Base-by-base conservation (phyloP, 2,113 vertebrate species). In the Sander vitreus region DNA sequence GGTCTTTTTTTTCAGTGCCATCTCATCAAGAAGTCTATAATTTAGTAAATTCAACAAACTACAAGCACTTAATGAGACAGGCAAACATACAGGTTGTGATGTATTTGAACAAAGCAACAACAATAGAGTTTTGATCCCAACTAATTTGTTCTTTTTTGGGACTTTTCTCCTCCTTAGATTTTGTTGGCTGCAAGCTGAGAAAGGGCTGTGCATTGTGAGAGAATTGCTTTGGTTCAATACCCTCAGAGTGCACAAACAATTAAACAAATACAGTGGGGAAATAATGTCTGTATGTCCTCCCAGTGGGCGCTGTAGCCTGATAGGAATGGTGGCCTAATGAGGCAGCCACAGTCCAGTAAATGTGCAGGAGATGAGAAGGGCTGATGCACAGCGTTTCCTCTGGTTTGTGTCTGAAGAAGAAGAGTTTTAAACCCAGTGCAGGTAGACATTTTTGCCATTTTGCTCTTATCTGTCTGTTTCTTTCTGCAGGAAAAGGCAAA, bases 261-360 rank as follows among this genome's bases (percentile, higher is more conserved):
- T 84, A 76, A 77, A 66, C 15, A 65, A 69, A 76, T 66, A 13
- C 82, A 48, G 76, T 19, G 25, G 72, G 83, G 73, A 78, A 73
- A 81, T 51, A 58, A 78, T 19, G 27, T 36, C 33, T 13, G 39
- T 11, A 21, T 59, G 72, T 87, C 45, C 62, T 77, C 53, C 14
- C 66, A 47, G 50, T 19, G 45, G 57, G 54, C 27, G 55, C 13
- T 33, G 2, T 14, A n/a, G 12, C 39, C 39, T 67, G 62, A 69
- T 63, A 77, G 65, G 3, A 48, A 43, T 39, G 54, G 70, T 3
- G 53, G 25, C 39, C 39, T 8, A 43, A 81, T 78, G 55, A 75
- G 36, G 79, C 54, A 64, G 66, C 30, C 36, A n/a, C 73, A 63
- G 27, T 70, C 5, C 15, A 36, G 45, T 15, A 4, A 15, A 36